phyloP scores from a whole-genome alignment of 2,113 vertebrate species.

The Acanthisitta chloris region DNA sequence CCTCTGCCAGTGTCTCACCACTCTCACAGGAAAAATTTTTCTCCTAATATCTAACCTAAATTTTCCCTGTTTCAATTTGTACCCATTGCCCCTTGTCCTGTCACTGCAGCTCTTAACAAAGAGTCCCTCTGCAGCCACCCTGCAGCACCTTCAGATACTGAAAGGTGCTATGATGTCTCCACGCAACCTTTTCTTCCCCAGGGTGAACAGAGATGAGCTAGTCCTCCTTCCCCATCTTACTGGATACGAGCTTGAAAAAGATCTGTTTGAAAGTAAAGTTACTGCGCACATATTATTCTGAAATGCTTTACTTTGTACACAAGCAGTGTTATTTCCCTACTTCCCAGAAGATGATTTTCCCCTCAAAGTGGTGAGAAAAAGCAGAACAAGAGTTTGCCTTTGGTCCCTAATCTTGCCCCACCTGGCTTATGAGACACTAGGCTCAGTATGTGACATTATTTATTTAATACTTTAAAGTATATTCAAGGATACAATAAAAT shows the following conservation, averaged over 20 bases:
- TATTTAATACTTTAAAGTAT: not conserved
- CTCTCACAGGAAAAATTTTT: no score
- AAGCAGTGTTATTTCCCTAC: not conserved
- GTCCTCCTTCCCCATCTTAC: not conserved
- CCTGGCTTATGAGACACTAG: not conserved
- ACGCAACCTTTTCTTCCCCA: no score
- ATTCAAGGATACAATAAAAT: not conserved
- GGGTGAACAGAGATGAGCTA: no score
- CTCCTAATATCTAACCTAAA: no score
- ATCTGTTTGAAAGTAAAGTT: not conserved
- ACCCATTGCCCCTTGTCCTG: no score
- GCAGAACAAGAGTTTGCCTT: not conserved
- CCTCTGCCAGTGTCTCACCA: no score
- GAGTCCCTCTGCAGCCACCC: no score
- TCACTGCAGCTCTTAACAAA: no score
- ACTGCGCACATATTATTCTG: not conserved
- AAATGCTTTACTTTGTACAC: not conserved
- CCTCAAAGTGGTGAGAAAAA: not conserved
- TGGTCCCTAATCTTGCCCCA: not conserved
- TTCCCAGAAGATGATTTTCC: not conserved
- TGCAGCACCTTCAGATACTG: no score
- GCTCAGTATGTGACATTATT: not conserved
- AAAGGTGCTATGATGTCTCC: no score
- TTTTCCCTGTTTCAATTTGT: no score
- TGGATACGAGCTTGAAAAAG: not conserved